Evolutionary conservation across 1,140 invertebrate genomes (phyloP).

Genomic region (Nebria ingens): DNA sequence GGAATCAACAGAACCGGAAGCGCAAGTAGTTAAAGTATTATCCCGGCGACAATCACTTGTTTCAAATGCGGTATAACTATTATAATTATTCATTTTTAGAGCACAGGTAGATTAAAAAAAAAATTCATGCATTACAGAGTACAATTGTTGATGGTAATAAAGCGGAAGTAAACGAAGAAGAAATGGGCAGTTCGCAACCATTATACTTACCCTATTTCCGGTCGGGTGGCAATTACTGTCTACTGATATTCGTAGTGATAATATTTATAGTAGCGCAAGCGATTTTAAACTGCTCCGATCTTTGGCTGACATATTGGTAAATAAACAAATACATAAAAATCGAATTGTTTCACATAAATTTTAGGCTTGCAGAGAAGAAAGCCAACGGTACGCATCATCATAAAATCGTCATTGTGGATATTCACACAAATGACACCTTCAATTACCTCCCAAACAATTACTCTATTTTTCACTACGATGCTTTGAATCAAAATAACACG

Average conservation of each 20-base stretch:
- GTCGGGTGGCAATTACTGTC: constrained; percentile 47
- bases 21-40: constrained; percentile 10
- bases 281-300: constrained; percentile 59
- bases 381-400: neutral
- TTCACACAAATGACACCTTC: neutral
- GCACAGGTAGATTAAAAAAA: too few relatives aligned
- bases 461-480: neutral
- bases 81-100: too few relatives aligned
- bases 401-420: neutral
- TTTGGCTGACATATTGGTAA: constrained; percentile 67
- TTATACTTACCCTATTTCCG: constrained; percentile 32
- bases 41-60: neutral
- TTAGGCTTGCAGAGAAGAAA: neutral
- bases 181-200: constrained; percentile 11
- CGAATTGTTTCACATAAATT: neutral
- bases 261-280: constrained; percentile 52
- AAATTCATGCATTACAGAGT: constrained; percentile 21
- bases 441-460: neutral
- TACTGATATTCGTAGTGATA: constrained; percentile 41
- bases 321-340: neutral
- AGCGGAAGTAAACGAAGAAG: constrained; percentile 13
- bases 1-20: constrained; percentile 20
- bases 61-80: neutral
- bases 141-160: constrained; percentile 17
- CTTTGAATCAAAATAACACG: neutral